Percentiles rank a stretch among this genome's conserved stretches.
Conservation (phyloP, 2,888 invertebrate species). For the Osedax frankpressi region DNA sequence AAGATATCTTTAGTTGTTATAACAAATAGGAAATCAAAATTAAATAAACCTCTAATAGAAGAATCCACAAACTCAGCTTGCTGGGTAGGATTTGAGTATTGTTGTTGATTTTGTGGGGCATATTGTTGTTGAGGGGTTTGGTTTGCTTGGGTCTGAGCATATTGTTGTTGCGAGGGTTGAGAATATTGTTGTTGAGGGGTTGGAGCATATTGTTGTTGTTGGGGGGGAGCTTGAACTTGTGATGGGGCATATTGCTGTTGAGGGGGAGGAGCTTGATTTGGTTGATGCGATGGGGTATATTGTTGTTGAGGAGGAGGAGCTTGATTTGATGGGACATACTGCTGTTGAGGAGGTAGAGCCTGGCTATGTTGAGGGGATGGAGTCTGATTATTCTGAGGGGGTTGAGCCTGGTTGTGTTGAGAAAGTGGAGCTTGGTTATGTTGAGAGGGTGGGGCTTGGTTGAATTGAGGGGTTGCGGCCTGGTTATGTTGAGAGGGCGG, state of each 20-base stretch:
- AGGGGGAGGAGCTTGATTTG: not conserved
- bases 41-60: no score
- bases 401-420: not conserved
- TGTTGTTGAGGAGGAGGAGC: not conserved
- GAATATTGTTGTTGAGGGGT: not conserved
- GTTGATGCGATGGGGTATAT: not conserved
- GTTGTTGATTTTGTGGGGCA: not conserved
- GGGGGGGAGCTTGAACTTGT: not conserved
- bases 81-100: no score
- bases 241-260: not conserved
- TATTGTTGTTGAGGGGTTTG: not conserved
- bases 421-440: not conserved
- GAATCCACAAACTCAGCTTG: no score
- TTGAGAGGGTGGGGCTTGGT: not conserved
- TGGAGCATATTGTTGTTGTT: not conserved
- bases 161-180: not conserved
- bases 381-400: not conserved
- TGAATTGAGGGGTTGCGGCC: not conserved
- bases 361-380: not conserved
- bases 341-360: not conserved
- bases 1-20: no score
- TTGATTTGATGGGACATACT: not conserved
- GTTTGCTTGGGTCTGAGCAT: not conserved
- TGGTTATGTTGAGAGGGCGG: not conserved
- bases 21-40: no score